phyloP scores from a whole-genome alignment of 2,113 vertebrate genomes.

The Phrynocephalus versicolor region DNA sequence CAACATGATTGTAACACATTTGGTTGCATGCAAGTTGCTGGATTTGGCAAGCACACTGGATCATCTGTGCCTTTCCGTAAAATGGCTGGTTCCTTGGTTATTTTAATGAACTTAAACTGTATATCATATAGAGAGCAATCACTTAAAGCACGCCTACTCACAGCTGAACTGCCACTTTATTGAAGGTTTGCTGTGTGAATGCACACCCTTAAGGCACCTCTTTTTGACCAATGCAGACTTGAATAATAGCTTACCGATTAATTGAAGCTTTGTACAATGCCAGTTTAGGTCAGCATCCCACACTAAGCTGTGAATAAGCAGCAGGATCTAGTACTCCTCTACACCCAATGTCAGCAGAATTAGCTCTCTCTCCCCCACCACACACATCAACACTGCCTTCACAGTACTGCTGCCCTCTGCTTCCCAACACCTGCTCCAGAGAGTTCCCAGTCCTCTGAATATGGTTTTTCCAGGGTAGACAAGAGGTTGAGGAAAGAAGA shows the following conservation, averaged over 20 bases:
- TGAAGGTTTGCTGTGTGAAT: background rate
- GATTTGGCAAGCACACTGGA: background rate
- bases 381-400: too few relatives aligned
- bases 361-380: too few relatives aligned
- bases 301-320: background rate
- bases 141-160: background rate
- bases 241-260: background rate
- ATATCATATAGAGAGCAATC: background rate
- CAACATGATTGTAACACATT: background rate
- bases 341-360: too few relatives aligned
- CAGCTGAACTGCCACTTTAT: background rate
- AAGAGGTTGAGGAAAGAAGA: background rate
- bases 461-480: background rate
- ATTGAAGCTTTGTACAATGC: background rate
- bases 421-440: too few relatives aligned
- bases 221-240: background rate
- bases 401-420: too few relatives aligned
- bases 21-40: background rate
- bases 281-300: background rate
- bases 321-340: too few relatives aligned
- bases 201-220: background rate
- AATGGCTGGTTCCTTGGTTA: background rate
- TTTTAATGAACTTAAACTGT: background rate
- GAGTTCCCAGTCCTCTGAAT: too few relatives aligned
- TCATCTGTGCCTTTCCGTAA: background rate